Conservation (phyloP, 2,113 vertebrate species). For the Xenus cinereus region DNA sequence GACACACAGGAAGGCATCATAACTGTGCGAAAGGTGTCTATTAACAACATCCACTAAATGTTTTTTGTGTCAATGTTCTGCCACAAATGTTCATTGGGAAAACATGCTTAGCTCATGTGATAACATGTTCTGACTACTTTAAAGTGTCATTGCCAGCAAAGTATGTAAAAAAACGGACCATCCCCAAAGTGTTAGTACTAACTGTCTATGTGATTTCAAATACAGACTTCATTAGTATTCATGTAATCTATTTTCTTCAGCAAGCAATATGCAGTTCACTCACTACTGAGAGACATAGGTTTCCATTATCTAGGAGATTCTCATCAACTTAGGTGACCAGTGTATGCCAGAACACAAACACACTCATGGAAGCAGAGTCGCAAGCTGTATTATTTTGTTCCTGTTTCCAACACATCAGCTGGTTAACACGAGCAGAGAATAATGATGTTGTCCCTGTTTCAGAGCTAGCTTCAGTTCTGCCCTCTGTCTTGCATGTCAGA, state of each 20-base stretch:
- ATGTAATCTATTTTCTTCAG: background rate
- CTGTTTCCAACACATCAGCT: background rate
- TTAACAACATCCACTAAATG: background rate
- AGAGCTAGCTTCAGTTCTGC: background rate
- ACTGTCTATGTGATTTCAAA: background rate
- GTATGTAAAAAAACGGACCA: background rate
- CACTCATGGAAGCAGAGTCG: background rate
- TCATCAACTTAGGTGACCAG: background rate
- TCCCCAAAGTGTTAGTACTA: background rate
- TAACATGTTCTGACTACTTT: background rate
- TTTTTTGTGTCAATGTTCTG: background rate
- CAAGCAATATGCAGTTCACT: background rate
- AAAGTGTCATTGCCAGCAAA: background rate
- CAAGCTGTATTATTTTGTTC: background rate
- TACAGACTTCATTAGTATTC: background rate
- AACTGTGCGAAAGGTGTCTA: slow-evolving; percentile 77
- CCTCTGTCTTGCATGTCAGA: background rate
- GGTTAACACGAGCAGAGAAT: background rate
- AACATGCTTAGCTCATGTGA: background rate
- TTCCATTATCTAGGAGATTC: background rate
- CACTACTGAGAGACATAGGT: background rate
- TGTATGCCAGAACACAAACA: background rate
- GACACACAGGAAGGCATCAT: slow-evolving; percentile 82
- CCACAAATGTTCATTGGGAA: background rate
- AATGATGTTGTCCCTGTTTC: background rate